Conservation (phyloP, 2,797 vertebrate species). For the Artibeus jamaicensis region DNA sequence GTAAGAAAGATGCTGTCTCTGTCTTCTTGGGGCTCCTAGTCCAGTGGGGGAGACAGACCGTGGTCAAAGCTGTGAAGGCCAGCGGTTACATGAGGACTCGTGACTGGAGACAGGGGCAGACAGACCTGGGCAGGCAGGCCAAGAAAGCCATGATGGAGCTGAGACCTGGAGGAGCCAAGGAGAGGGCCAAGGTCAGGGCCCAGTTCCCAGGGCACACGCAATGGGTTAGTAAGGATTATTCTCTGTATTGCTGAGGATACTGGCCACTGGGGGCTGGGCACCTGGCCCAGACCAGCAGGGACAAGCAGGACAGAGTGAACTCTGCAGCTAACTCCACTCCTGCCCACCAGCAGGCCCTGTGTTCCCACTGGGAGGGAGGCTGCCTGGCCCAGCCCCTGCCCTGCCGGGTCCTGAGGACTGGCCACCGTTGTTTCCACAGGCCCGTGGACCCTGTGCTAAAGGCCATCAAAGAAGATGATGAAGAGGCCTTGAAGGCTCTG, state of each 20-base stretch:
- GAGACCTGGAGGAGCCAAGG: neutral
- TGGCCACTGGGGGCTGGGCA: neutral
- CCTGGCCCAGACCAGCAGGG: neutral
- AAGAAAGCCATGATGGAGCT: neutral
- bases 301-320: no score
- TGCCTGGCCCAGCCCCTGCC: neutral
- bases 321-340: accelerated
- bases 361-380: neutral
- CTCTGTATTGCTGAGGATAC: neutral
- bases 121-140: neutral
- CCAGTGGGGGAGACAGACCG: neutral
- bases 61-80: neutral
- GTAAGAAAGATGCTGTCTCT: neutral
- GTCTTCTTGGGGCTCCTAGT: neutral
- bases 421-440: constrained; percentile 81
- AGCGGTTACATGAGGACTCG: neutral
- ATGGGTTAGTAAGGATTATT: neutral
- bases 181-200: neutral
- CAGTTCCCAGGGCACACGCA: neutral
- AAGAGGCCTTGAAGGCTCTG: constrained; percentile 84
- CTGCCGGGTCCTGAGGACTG: neutral
- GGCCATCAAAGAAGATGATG: constrained; percentile 90
- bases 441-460: constrained; percentile 86
- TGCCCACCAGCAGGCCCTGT: neutral
- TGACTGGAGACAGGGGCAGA: neutral